A percentile compares a stretch with the other conserved stretches of the same genome.
Evolutionary conservation across 2,797 vertebrate species (phyloP).

Genomic region (Pempheris klunzingeri): DNA sequence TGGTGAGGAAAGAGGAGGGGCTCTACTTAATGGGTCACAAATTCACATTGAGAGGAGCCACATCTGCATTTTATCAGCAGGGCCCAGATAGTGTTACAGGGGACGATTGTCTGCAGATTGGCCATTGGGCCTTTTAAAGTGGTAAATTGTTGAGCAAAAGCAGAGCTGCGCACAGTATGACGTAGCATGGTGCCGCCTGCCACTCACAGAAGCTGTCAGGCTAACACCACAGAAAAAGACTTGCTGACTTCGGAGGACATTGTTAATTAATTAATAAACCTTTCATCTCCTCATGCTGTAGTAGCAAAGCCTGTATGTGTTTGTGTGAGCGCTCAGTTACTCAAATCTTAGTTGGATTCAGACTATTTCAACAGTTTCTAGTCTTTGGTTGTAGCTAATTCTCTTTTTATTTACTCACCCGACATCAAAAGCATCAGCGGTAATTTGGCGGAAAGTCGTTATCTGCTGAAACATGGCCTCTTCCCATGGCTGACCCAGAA

Average conservation of each 20-base stretch:
- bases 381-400: conserved; percentile 6
- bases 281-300: not conserved
- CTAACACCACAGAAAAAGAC: conserved; percentile 63
- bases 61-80: conserved; percentile 99
- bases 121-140: conserved; percentile 92
- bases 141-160: conserved; percentile 95
- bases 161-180: conserved; percentile 87
- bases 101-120: conserved; percentile 98
- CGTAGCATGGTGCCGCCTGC: conserved; percentile 65
- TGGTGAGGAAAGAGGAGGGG: conserved; percentile 76
- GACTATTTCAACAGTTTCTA: conserved; percentile 22
- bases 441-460: conserved; percentile 75
- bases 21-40: conserved; percentile 88
- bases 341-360: conserved; percentile 1
- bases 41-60: conserved; percentile 95
- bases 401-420: conserved; percentile 53
- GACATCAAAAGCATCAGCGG: conserved; percentile 66
- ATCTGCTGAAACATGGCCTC: conserved; percentile 73
- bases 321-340: not conserved
- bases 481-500: conserved; percentile 80
- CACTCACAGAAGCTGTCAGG: conserved; percentile 66
- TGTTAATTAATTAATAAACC: conserved; percentile 10
- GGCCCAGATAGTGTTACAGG: conserved; percentile 97
- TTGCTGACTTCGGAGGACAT: conserved; percentile 28
- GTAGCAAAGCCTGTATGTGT: not conserved